These are phyloP conservation scores for Aphelenchoides avenae DNA, from an alignment of 1,140 invertebrate species.

Conservation along the genomic window DNA sequence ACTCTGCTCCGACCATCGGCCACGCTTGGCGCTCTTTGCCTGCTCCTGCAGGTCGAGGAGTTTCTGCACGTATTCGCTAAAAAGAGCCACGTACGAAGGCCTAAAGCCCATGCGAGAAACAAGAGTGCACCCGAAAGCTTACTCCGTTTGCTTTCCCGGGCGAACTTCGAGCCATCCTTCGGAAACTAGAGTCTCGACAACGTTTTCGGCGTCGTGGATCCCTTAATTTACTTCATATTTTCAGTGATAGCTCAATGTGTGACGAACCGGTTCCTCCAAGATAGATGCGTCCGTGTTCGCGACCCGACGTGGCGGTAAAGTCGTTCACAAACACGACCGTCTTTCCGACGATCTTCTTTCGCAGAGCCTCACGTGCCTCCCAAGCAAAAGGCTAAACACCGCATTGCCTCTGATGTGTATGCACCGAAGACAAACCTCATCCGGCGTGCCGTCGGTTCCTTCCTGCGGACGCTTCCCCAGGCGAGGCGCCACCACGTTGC, in stretches of 20 bases:
- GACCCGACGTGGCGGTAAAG: slow-evolving; percentile 67
- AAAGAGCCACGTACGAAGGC: slow-evolving; percentile 24
- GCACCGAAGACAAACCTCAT: slow-evolving; percentile 34
- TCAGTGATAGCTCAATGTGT: slow-evolving; percentile 15
- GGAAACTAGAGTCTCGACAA: slow-evolving; percentile 77
- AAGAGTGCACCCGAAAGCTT: too few relatives aligned
- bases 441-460: slow-evolving; percentile 62
- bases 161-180: slow-evolving; percentile 83
- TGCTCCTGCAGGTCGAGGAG: slow-evolving; percentile 82
- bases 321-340: slow-evolving; percentile 71
- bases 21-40: slow-evolving; percentile 79
- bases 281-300: slow-evolving; percentile 83
- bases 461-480: slow-evolving; percentile 71
- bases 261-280: slow-evolving; percentile 61
- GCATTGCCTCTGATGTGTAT: neutral
- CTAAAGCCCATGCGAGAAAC: too few relatives aligned
- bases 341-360: slow-evolving; percentile 84
- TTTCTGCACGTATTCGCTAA: slow-evolving; percentile 59
- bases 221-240: slow-evolving; percentile 21
- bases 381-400: slow-evolving; percentile 75
- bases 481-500: slow-evolving; percentile 84
- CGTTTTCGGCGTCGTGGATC: slow-evolving; percentile 69
- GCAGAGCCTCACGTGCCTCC: slow-evolving; percentile 87
- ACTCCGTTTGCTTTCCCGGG: slow-evolving; percentile 70
- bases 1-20: slow-evolving; percentile 69